Evolutionary conservation across 2,113 vertebrate genomes (phyloP).

Genomic region (Notothenia coriiceps): DNA sequence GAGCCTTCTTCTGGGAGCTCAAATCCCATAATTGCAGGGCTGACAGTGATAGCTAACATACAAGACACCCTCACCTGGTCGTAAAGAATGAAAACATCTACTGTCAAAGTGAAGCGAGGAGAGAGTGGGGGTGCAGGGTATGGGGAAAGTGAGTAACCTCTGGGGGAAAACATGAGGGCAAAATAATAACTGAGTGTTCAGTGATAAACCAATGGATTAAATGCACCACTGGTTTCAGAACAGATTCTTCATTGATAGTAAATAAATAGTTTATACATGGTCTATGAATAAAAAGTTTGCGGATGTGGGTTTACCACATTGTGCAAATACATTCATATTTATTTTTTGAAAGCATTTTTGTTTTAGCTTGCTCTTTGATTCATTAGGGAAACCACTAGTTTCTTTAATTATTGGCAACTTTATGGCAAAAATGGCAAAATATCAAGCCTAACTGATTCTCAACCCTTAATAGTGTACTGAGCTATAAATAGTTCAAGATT

Average conservation of each 20-base stretch:
- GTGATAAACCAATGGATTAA: not conserved
- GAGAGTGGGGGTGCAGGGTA: constrained; percentile 52
- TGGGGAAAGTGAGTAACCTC: constrained; percentile 63
- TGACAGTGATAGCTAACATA: constrained; percentile 84
- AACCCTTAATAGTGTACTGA: too few relatives aligned
- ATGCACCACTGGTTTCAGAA: not conserved
- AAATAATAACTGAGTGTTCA: constrained; percentile 26
- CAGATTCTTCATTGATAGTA: not conserved
- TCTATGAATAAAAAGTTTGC: not conserved
- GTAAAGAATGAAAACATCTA: constrained; percentile 87
- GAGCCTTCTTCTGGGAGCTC: constrained; percentile 75
- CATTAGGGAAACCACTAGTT: not conserved
- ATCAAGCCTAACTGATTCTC: not conserved
- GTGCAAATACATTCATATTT: not conserved
- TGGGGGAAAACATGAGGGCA: constrained; percentile 16
- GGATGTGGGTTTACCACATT: not conserved
- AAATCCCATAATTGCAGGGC: constrained; percentile 87
- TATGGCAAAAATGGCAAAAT: not conserved
- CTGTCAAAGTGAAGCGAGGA: constrained; percentile 71
- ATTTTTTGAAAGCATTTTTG: not conserved
- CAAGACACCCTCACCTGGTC: constrained; percentile 81
- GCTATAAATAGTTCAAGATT: not conserved
- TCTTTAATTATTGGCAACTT: not conserved
- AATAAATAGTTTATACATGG: not conserved
- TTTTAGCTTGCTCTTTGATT: not conserved